Evolutionary conservation across 2,113 vertebrate genomes (phyloP).

Genomic region (Phrynosoma blainvillii): DNA sequence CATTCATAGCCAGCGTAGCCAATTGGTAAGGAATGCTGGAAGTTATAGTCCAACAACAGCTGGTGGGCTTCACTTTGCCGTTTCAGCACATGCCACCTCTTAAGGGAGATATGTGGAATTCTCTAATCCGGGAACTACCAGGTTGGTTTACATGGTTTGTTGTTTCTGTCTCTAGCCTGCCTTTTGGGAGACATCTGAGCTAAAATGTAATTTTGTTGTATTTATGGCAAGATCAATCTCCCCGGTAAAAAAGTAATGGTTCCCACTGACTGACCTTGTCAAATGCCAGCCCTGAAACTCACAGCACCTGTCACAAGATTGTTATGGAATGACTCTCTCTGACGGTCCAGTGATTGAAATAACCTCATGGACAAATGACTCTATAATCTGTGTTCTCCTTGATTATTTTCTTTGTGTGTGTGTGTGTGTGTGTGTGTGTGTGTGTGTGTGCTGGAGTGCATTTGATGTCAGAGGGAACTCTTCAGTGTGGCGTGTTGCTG

Average conservation of each 20-base stretch:
- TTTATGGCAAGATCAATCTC: constrained; percentile 64
- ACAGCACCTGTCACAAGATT: constrained; percentile 50
- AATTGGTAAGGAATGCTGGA: too few species aligned
- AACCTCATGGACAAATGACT: constrained; percentile 62
- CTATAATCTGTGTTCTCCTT: constrained; percentile 55
- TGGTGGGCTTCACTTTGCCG: too few species aligned
- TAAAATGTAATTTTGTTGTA: constrained; percentile 62
- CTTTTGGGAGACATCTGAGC: constrained; percentile 35
- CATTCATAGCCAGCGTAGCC: too few species aligned
- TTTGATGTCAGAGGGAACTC: constrained; percentile 27
- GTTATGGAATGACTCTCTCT: constrained; percentile 40
- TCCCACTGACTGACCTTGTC: constrained; percentile 56
- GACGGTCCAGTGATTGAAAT: constrained; percentile 63
- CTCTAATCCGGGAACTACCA: constrained; percentile 11
- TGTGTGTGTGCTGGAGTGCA: constrained; percentile 47
- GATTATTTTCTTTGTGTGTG: constrained; percentile 36
- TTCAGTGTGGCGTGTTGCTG: constrained; percentile 12
- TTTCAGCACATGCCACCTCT: background rate
- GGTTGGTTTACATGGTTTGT: background rate
- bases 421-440: constrained; percentile 41
- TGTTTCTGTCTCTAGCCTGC: constrained; percentile 8
- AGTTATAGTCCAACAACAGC: background rate
- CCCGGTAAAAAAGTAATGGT: constrained; percentile 55
- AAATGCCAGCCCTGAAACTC: constrained; percentile 55
- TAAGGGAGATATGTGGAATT: constrained; percentile 13